Conservation (phyloP, 2,797 vertebrate species). For the Eulemur albifrons region DNA sequence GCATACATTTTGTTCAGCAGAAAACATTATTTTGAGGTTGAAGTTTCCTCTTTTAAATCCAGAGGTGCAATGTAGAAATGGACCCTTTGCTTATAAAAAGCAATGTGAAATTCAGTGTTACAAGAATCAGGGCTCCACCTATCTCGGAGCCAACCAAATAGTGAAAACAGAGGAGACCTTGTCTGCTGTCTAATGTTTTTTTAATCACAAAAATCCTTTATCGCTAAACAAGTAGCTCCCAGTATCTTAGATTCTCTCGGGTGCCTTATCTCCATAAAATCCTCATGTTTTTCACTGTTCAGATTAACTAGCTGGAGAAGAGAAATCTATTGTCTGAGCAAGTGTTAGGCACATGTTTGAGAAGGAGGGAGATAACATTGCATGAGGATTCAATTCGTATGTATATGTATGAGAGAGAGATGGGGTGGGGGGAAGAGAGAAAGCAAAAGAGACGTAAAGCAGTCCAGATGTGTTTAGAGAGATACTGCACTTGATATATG, state of each 20-base stretch:
- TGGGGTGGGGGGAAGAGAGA: neutral
- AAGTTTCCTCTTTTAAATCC: slow-evolving; percentile 82
- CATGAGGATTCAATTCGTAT: neutral
- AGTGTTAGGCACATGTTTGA: slow-evolving; percentile 26
- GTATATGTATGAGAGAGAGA: neutral
- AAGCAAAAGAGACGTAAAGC: neutral
- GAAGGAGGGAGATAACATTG: neutral
- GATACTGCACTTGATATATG: neutral
- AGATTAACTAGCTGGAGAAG: neutral
- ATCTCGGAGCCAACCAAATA: neutral
- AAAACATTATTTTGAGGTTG: slow-evolving; percentile 80
- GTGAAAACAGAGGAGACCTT: slow-evolving; percentile 62
- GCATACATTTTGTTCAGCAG: slow-evolving; percentile 77
- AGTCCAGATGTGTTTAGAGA: neutral
- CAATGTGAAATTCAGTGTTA: slow-evolving; percentile 60
- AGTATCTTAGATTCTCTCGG: neutral
- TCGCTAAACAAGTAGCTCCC: neutral
- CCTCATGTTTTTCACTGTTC: slow-evolving; percentile 16
- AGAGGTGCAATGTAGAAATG: slow-evolving; percentile 73
- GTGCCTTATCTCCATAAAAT: slow-evolving; percentile 56
- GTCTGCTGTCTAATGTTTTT: slow-evolving; percentile 24
- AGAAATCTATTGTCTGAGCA: neutral
- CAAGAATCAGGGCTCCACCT: slow-evolving; percentile 42
- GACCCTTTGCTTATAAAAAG: slow-evolving; percentile 78
- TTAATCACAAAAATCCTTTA: slow-evolving; percentile 17